Evolutionary conservation across 2,797 vertebrate species (phyloP), one percentile per base, ranked within the genome.

Genomic region (Coendou prehensilis): DNA sequence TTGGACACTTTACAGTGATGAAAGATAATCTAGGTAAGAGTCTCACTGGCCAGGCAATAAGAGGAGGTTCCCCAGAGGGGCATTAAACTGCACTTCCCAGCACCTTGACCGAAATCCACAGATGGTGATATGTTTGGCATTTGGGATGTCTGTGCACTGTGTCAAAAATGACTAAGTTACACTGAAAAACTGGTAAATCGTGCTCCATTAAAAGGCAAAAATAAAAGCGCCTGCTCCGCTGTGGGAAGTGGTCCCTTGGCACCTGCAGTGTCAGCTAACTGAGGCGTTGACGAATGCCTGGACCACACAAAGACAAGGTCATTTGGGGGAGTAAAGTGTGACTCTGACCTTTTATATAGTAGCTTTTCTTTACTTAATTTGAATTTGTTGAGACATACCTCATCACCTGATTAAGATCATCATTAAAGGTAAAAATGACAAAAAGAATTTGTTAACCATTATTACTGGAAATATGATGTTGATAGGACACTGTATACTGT

Each of bases 361-460:
- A 92, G 56, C 45, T 71, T 92, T 22, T 84, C 54, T 89, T 84
- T 64, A 80, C 79, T 85, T 95, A 59, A 90, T 56, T 94, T 91
- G 23, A 96, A 80, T 89, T 93, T 79, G 59, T 45, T 54, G 33
- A 91, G 23, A 18, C 28, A 69, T 22, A 79, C 81, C 56, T 87
- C 52, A 30, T 96, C 45, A 57, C 4, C 18, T 71, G 82, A 86
- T 50, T 92, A 69, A 93, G 78, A 69, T 30, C 87, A 52, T 95
- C 20, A 63, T 81, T 85, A 90, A 79, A 67, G 23, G 7, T 79
- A 93, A 82, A 50, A 78, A 54, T 41, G 87, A 91, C 30, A 59
- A 78, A 92, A 78, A 41, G 4, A 17, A 89, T 52, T 96, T 78
- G 17, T 86, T 87, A n/a, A 41, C 41, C 22, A 47, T 94, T 92